phyloP scores from a whole-genome alignment of 2,113 vertebrate genomes.

The Myocastor coypus region DNA sequence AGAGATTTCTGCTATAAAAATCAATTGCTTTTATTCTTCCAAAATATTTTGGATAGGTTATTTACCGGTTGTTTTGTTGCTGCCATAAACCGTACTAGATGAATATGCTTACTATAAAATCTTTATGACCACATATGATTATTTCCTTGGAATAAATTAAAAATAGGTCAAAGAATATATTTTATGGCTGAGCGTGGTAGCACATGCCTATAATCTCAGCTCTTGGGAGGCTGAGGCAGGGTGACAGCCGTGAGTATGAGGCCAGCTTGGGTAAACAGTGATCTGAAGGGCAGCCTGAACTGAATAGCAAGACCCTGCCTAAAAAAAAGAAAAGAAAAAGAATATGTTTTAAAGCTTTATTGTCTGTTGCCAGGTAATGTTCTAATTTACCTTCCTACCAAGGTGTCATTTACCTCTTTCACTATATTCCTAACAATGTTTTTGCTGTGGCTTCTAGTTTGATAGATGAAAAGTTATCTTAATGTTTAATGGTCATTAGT shows the following conservation, averaged over 20 bases:
- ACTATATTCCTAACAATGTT: background rate
- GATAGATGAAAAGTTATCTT: slow-evolving; percentile 27
- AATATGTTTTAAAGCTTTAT: slow-evolving; percentile 39
- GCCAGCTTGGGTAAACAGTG: background rate
- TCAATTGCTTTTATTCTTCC: slow-evolving; percentile 17
- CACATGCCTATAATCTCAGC: background rate
- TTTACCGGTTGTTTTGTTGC: slow-evolving; percentile 21
- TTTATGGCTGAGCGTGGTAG: background rate
- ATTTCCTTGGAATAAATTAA: slow-evolving; percentile 9
- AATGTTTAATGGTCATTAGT: slow-evolving; percentile 14
- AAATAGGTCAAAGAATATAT: background rate
- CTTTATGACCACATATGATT: background rate
- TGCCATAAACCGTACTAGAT: background rate
- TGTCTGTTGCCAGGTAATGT: background rate
- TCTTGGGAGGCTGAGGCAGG: background rate
- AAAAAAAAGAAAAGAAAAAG: background rate
- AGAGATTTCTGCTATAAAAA: slow-evolving; percentile 27
- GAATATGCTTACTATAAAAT: slow-evolving; percentile 18
- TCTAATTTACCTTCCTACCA: background rate
- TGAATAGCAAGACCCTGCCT: background rate
- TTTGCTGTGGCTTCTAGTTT: slow-evolving; percentile 50
- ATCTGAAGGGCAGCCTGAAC: background rate
- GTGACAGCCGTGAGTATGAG: background rate
- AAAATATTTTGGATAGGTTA: slow-evolving; percentile 4
- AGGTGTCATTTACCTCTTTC: background rate